These are phyloP conservation scores for Origma solitaria DNA, from an alignment of 2,113 vertebrate species.

Conservation along the genomic window DNA sequence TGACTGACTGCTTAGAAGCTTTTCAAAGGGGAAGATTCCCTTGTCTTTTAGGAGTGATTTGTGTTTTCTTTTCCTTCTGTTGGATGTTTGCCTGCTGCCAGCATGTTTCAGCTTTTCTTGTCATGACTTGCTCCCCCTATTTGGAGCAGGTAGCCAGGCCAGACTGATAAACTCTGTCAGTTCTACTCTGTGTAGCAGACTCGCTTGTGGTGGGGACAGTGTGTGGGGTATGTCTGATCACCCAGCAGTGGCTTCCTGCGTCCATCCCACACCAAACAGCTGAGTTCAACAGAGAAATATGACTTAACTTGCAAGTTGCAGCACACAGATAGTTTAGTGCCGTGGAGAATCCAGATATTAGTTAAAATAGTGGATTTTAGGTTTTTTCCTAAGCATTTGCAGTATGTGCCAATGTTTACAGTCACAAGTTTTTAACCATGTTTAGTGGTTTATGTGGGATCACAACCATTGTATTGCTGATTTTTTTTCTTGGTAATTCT, in stretches of 20 bases:
- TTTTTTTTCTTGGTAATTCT: not conserved
- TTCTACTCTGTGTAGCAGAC: not conserved
- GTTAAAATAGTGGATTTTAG: not conserved
- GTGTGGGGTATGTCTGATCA: not conserved
- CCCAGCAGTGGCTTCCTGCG: not conserved
- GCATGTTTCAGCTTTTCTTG: not conserved
- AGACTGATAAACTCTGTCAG: not conserved
- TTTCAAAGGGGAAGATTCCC: not conserved
- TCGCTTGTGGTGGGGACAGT: not conserved
- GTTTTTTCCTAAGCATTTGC: not conserved
- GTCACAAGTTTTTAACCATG: not conserved
- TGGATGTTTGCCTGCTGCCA: not conserved
- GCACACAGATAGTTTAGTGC: not conserved
- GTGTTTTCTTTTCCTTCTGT: not conserved
- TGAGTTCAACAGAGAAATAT: not conserved
- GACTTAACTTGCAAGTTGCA: not conserved
- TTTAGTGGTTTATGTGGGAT: not conserved
- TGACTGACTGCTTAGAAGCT: not conserved
- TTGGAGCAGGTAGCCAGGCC: not conserved
- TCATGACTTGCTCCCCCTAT: not conserved
- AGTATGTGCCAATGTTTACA: not conserved
- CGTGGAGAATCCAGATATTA: not conserved
- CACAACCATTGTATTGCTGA: not conserved
- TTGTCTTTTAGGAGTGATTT: not conserved
- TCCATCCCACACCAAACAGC: rapidly evolving